Conservation (phyloP, 2,113 vertebrate species). For the Riparia riparia region DNA sequence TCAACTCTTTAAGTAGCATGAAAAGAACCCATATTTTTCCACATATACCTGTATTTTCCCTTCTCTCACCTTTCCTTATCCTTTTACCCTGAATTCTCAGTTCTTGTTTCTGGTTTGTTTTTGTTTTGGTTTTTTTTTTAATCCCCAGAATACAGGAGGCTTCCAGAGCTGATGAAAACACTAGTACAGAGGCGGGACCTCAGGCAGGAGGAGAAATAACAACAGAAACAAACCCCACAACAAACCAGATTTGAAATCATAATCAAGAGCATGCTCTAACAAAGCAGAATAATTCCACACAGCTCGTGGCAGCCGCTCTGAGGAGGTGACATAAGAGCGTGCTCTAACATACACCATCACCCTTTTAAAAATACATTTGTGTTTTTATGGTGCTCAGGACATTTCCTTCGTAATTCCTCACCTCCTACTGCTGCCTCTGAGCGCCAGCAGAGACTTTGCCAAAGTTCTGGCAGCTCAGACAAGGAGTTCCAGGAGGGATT, state of each 20-base stretch:
- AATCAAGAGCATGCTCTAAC: background rate
- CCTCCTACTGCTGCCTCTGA: constrained; percentile 21
- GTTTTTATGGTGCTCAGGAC: background rate
- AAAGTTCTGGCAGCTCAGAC: background rate
- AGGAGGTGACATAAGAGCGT: background rate
- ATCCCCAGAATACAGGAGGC: background rate
- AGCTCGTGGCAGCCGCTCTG: background rate
- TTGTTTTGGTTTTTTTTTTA: background rate
- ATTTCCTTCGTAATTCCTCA: background rate
- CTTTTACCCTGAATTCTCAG: background rate
- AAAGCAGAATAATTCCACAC: background rate
- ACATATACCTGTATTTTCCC: background rate
- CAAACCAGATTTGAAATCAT: background rate
- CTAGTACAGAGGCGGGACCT: background rate
- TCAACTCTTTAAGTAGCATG: no score
- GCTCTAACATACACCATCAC: background rate
- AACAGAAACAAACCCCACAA: background rate
- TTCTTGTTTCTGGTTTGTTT: background rate
- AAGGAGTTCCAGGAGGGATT: constrained; percentile 20
- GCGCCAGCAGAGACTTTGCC: background rate
- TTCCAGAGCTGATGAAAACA: background rate
- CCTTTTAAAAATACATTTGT: constrained; percentile 39
- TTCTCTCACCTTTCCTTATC: background rate
- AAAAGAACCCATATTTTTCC: background rate
- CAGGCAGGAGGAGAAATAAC: background rate